Evolutionary conservation across 2,888 invertebrate genomes (phyloP), one percentile per base, ranked within the genome.

Genomic region (Ochropacha duplaris): DNA sequence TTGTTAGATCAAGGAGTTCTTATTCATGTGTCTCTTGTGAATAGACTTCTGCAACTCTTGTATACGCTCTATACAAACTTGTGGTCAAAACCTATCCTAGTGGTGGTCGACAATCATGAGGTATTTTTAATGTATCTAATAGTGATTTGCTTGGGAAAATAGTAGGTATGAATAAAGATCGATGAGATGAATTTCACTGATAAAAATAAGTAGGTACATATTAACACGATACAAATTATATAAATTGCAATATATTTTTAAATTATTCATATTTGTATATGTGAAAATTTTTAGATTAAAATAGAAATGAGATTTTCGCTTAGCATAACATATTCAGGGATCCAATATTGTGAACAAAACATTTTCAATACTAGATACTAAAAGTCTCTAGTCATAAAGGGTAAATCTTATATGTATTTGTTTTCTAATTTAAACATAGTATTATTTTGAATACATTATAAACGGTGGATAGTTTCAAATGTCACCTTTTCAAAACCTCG

Each of bases 271-370:
- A 39, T 39, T 39, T 39, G 0, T 39, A 16, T 16, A 16, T 16
- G 5, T 39, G 39, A 9, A 4, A 36, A 60, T 58, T 62, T 56
- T 59, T 28, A 26, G 50, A 58, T 58, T 56, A 61, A 59, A 62
- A 64, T 49, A 44, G 56, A 62, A 60, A 60, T 61, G 57, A 55
- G 61, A 59, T 57, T 63, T 55, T 60, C 61, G 60, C 62, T 82
- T 81, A 76, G 72, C 82, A 83, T 83, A 83, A 83, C 79, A 67
- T 77, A 81, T 84, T 78, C 81, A 73, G 80, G 78, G 76, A 81
- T 77, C 75, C 74, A 72, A 82, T 81, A 81, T 79, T 76, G 74
- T 65, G 65, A 72, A 68, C 71, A 71, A 76, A 80, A 80, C 75
- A 77, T 76, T 77, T 80, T 72, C 74, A 70, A 78, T 76, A 71